phyloP scores from a whole-genome alignment of 1,140 invertebrate genomes.

The Pseudomyrmex flavicornis region DNA sequence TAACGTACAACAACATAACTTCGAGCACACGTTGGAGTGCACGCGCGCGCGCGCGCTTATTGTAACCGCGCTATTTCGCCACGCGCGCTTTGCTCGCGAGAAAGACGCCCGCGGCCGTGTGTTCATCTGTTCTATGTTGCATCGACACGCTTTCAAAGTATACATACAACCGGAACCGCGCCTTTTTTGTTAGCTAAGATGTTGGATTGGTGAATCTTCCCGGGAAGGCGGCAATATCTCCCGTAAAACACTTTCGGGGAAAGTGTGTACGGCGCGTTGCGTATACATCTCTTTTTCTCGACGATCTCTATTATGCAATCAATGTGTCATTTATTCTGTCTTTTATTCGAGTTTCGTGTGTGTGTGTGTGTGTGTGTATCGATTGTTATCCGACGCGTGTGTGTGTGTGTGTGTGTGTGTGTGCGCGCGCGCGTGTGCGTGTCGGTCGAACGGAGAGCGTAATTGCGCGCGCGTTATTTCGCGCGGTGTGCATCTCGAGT shows the following conservation, averaged over 20 bases:
- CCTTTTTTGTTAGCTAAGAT: no score
- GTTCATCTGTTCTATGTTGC: conserved; percentile 27
- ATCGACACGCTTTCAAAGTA: conserved; percentile 7
- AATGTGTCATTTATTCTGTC: neutral
- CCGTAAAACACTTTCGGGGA: no score
- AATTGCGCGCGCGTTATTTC: conserved; percentile 45
- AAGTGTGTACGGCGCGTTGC: neutral
- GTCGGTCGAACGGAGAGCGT: conserved; percentile 33
- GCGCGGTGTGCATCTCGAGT: conserved; percentile 5
- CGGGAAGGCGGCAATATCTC: neutral
- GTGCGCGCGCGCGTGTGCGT: neutral
- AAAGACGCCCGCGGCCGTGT: conserved; percentile 14
- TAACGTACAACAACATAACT: conserved; percentile 59
- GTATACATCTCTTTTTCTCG: neutral
- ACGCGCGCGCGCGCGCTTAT: conserved; percentile 24
- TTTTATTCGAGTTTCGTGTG: neutral
- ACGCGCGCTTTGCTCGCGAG: conserved; percentile 47
- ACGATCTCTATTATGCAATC: no score
- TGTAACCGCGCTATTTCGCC: conserved; percentile 49
- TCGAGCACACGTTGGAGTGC: conserved; percentile 36
- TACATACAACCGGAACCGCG: no score
- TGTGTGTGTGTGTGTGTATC: neutral
- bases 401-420: no score
- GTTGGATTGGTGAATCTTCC: neutral
- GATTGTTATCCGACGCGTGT: neutral